Percentiles rank a stretch among this genome's conserved stretches.
phyloP scores from a whole-genome alignment of 2,888 invertebrate species.

The Flexamia atlantica region DNA sequence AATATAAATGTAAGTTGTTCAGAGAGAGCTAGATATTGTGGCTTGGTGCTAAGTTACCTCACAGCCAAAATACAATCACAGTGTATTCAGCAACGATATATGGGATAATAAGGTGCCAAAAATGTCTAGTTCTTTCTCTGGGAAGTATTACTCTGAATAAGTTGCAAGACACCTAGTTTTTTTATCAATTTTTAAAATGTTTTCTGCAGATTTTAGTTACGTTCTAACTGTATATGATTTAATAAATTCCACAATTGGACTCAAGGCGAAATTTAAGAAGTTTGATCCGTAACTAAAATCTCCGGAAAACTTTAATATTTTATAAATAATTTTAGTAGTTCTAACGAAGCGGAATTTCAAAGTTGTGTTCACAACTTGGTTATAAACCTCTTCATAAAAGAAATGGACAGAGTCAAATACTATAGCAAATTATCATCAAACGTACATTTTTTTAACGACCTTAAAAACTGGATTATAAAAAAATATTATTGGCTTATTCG shows the following conservation, averaged over 20 bases:
- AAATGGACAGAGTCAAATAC: no score
- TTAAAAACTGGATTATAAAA: no score
- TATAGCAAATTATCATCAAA: no score
- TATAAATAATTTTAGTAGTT: no score
- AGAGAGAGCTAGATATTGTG: not conserved
- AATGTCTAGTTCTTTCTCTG: slow-evolving; percentile 3
- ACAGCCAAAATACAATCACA: not conserved
- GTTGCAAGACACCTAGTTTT: slow-evolving; percentile 22
- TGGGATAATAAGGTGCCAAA: not conserved
- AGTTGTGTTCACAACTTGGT: no score
- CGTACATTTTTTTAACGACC: no score
- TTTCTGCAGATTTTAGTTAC: not conserved
- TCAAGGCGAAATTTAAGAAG: not conserved
- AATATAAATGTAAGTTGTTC: slow-evolving; percentile 1
- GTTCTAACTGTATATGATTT: no score
- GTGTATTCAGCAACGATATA: not conserved
- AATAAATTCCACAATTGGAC: not conserved
- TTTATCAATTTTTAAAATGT: not conserved
- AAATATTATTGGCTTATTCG: no score
- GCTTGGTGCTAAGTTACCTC: slow-evolving; percentile 1
- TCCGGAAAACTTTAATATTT: not conserved
- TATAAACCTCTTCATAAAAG: no score
- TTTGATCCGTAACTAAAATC: not conserved
- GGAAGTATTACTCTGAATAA: slow-evolving; percentile 24
- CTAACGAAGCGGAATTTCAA: no score